Evolutionary conservation across 2,888 invertebrate genomes (phyloP), one percentile per base, ranked within the genome.

Genomic region (Trachelus stipa): DNA sequence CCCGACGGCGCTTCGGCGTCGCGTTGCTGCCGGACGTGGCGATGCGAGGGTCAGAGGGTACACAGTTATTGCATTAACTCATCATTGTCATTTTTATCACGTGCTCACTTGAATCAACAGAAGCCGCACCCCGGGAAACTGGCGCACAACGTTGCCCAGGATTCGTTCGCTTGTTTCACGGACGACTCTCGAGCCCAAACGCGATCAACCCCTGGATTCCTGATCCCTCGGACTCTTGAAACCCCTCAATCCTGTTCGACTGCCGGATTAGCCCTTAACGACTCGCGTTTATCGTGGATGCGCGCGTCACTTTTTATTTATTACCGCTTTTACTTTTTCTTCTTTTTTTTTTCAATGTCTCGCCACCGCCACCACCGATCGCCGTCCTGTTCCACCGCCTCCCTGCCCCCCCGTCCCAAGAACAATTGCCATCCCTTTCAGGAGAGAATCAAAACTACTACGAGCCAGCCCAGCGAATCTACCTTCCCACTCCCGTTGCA

Each of bases 51-150:
- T 83, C 79, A 74, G 83, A 82, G 85, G 87, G 84, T 87, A 91
- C 91, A 91, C 88, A 86, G 90, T 89, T 91, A 90, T 89, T 89
- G 91, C 91, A 91, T 91, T 91, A 91, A 89, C 90, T 89, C 90
- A 87, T 90, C 89, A 90, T 91, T 91, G 91, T 90, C 90, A 91
- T 91, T 91, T 91, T 91, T 89, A 90, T 90, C 91, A 89, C 90
- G 90, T 87, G 88, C 86, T 85, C 87, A 87, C 88, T 89, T 88
- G 89, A 89, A 88, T 88, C 88, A 88, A 88, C 88, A 87, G 81
- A 84, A 81, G 80, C 68, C n/a, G 71, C 75, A 15, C 40, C 40
- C 31, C 31, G n/a, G 40, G 15, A 40, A 40, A 40, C 15, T 40
- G 40, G 15, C 40, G 40, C 40, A 15, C 6, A 15, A 6, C 40